Base-by-base conservation (phyloP, 2,888 invertebrate species). In the Mesochorus sp. region DNA sequence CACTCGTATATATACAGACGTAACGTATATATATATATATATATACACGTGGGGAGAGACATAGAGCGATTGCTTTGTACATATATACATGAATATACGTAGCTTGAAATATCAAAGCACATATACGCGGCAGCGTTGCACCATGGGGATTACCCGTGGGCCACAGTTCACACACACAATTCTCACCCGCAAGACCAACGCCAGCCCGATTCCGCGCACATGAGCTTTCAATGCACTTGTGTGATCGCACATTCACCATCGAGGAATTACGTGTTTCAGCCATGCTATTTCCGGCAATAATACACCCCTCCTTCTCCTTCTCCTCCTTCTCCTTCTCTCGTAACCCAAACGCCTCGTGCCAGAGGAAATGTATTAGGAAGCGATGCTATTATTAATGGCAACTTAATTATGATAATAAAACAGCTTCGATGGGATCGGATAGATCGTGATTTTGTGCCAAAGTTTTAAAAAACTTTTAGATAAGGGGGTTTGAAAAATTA, bases 101-200 rank as follows among this genome's bases (percentile, higher is more conserved):
- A 67, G 34, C 42, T 12, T 31, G 55, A 44, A 57, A 66, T 78
- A 78, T 75, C 75, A 78, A 78, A 71, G 78, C 70, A 21, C 44
- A 61, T n/a, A n/a, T 57, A 39, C 34, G n/a, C 24, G 44, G 28
- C 44, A 42, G 39, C 12, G 14, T 55, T 57, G 26, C 57, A 64
- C 68, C 44, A 68, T 49, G 17, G 68, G 68, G 57, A 68, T 75
- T 74, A 66, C 28, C 61, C 47, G 31, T 47, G 39, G 66, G 44
- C 53, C 66, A 53, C 57, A 64, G 70, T 66, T 78, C 64, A 53
- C 74, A 71, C 47, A 61, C 59, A 57, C 57, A 51, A 51, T 71
- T 49, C 57, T 70, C 49, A 21, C 31, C 39, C n/a, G n/a, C n/a
- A n/a, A n/a, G n/a, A 31, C 57, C 39, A 64, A 57, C 64, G 71